Base-by-base conservation (phyloP, 2,888 invertebrate species). In the Phania funesta region DNA sequence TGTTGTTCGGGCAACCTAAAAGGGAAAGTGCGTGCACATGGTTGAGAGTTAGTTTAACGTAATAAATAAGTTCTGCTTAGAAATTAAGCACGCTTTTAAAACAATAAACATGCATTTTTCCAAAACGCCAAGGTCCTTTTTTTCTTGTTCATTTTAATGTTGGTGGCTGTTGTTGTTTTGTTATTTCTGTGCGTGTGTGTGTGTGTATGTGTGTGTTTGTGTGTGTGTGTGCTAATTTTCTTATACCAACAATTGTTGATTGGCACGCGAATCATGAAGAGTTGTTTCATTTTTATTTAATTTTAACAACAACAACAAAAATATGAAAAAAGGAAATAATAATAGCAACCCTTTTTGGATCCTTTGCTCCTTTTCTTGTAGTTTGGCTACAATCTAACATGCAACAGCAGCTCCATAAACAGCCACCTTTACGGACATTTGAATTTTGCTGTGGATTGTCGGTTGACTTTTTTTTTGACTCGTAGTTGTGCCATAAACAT, bases 181-280 rank as follows among this genome's bases (percentile, higher is more conserved):
- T 5, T 20, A 18, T 16, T 2, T 32, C 32, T 8, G n/a, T 22
- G 13, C 1, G 38, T 38, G 6, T 58, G n/a, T 68, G 16, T 62
- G 46, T 56, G 38, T 50, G 26, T 18, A 16, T 38, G 18, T 54
- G 35, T 22, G 22, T 54, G 18, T 41, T 4, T 41, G 0, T 68
- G 44, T 70, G 3, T 26, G 29, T 29, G 24, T 60, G 24, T 58
- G 44, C 32, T 74, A 78, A 82, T 70, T 71, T 78, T 75, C 58
- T 60, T 65, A 13, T n/a, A 54, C 11, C 50, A 60, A 79, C 78
- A 82, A 82, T 75, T 82, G 78, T 78, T 64, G 78, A 82, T 70
- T 82, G 82, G 82, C 82, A 82, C 82, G 82, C 82, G 78, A 82
- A 67, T 82, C 58, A 20, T 52, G 52, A 70, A 78, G 48, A 65